Evolutionary conservation across 1,140 invertebrate genomes (phyloP).

Genomic region (Rhizoglyphus robini): DNA sequence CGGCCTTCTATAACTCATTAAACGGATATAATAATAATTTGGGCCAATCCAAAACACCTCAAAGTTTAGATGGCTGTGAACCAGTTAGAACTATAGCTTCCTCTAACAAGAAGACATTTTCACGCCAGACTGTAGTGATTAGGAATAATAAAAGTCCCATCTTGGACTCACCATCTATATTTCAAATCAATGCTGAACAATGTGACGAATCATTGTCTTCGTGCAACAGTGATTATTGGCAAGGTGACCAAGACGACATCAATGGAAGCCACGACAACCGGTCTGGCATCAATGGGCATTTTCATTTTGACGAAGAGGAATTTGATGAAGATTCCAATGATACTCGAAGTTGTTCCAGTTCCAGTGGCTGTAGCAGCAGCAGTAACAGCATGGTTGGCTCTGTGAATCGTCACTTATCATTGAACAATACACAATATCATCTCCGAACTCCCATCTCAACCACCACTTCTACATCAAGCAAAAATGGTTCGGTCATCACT

Average conservation of each 20-base stretch:
- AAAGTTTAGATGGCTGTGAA: too few species aligned
- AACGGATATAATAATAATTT: background rate
- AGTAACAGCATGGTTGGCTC: background rate
- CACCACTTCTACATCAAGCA: background rate
- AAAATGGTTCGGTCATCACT: background rate
- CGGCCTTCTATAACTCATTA: background rate
- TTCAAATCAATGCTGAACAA: background rate
- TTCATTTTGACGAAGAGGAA: background rate
- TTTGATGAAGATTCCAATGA: conserved; percentile 9
- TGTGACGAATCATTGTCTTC: background rate
- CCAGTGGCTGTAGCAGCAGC: background rate
- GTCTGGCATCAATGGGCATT: too few species aligned
- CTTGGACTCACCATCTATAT: background rate
- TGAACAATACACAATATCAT: background rate
- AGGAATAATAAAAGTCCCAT: too few species aligned
- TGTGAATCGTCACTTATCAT: background rate
- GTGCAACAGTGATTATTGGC: background rate
- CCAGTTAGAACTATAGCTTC: too few species aligned
- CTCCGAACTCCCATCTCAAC: background rate
- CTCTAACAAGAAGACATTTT: too few species aligned
- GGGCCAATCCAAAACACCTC: too few species aligned
- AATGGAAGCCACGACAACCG: too few species aligned
- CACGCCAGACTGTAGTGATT: too few species aligned
- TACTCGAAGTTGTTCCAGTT: conserved; percentile 2
- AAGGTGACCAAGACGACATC: too few species aligned